Base-by-base conservation (phyloP, 2,113 vertebrate genomes). In the Gasterosteus aculeatus region DNA sequence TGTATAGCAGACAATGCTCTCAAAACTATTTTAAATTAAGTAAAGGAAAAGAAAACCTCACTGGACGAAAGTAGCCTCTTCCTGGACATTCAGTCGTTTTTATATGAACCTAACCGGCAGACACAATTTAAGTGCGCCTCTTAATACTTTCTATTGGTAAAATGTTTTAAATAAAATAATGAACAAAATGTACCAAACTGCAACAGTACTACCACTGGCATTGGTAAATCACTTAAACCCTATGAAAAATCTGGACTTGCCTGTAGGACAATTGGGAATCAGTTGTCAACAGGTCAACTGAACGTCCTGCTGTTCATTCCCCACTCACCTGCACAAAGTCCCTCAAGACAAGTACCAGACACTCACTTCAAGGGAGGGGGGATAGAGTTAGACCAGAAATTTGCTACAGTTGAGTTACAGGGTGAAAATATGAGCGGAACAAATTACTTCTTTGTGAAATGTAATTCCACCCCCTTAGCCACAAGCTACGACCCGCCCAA, bases 391-490 rank as follows among this genome's bases (percentile, higher is more conserved):
- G 51, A n/a, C 10, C n/a, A 54, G 51, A 26, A 26, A 54, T 19
- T 2, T 51, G 18, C 3, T 51, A 51, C 18, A n/a, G n/a, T 19
- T 51, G 47, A 78, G 71, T 65, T 59, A 44, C 33, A 35, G 33
- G 77, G 42, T 1, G 66, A 86, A 80, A 69, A 85, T 79, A 78
- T 49, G 47, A 80, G 73, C 69, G 69, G 58, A 53, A 64, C 68
- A 75, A 60, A 67, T 35, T 75, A 81, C 57, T 86, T 81, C 67
- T 86, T 58, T 53, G 76, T 76, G 69, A 76, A 77, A 81, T 83
- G 82, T 78, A 78, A 84, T 80, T 81, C 84, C 69, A 38, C 44
- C 44, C 69, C 61, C 65, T 80, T 65, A 67, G 67, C 56, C 53
- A 29, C 73, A 83, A 81, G 72, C 69, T 72, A 59, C 38, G 66